A percentile compares a stretch with the other conserved stretches of the same genome.
Evolutionary conservation across 1,140 invertebrate species (phyloP).

Genomic region (Danaus melanippus): DNA sequence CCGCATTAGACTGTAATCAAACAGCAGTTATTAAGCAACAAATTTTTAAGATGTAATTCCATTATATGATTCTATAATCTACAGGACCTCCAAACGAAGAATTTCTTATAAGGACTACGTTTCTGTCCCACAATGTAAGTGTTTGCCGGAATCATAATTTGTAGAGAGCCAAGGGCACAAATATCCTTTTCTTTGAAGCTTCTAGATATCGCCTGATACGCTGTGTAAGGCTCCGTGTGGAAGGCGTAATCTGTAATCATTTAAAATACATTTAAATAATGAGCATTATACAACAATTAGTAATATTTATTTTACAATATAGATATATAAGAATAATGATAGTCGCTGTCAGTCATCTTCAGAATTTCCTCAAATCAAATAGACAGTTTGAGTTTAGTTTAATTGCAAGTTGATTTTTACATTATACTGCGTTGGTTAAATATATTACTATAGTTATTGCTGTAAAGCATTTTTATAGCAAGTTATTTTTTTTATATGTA

Average conservation of each 20-base stretch:
- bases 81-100: conserved; percentile 62
- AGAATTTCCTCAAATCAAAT: no score
- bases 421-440: no score
- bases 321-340: no score
- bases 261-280: neutral
- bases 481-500: no score
- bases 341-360: no score
- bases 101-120: conserved; percentile 63
- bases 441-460: no score
- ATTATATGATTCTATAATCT: conserved; percentile 1
- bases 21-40: neutral
- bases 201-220: conserved; percentile 58
- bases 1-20: conserved; percentile 34
- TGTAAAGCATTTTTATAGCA: no score
- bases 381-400: no score
- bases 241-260: conserved; percentile 52
- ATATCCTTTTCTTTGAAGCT: conserved; percentile 60
- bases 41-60: neutral
- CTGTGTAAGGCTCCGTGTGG: conserved; percentile 67
- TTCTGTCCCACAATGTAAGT: conserved; percentile 66
- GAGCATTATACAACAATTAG: no score
- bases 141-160: conserved; percentile 53
- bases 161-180: conserved; percentile 62
- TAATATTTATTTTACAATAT: no score
- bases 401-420: no score